Percentiles rank a stretch among this genome's conserved stretches.
These are phyloP conservation scores for Murina feae DNA, from an alignment of 2,113 vertebrate genomes.

Conservation along the genomic window DNA sequence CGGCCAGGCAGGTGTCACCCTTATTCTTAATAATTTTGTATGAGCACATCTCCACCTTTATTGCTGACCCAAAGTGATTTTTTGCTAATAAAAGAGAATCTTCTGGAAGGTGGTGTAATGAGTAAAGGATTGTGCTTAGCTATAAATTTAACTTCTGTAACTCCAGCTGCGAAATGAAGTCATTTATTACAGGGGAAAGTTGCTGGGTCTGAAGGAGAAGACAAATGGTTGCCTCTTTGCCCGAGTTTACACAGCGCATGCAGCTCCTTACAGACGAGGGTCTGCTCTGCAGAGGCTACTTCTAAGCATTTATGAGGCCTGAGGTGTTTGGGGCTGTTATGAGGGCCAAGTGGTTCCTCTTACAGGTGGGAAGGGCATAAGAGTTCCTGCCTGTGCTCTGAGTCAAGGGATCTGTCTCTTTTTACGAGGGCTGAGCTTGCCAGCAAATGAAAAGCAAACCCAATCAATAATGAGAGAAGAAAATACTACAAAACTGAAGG, in stretches of 20 bases:
- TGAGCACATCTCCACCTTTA: constrained; percentile 21
- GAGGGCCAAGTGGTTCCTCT: neutral
- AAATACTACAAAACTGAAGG: neutral
- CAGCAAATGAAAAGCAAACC: constrained; percentile 14
- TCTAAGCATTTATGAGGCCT: neutral
- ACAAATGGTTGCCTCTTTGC: constrained; percentile 29
- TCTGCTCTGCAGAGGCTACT: neutral
- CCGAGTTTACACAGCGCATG: neutral
- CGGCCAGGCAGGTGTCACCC: too few relatives aligned
- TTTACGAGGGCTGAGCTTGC: neutral
- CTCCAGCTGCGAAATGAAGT: constrained; percentile 41
- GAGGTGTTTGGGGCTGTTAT: neutral
- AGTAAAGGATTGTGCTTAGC: constrained; percentile 34
- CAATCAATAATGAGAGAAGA: constrained; percentile 11
- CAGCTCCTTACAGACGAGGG: neutral
- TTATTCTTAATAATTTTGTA: neutral
- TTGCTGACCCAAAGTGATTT: constrained; percentile 41
- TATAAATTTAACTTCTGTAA: constrained; percentile 49
- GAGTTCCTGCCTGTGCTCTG: neutral
- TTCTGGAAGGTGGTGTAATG: constrained; percentile 24
- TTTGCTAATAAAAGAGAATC: constrained; percentile 59
- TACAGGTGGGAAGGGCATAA: neutral
- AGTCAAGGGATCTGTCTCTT: neutral
- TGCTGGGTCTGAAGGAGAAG: constrained; percentile 33
- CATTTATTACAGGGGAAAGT: constrained; percentile 42